Base-by-base conservation (phyloP, 2,888 invertebrate genomes). In the Hartigia nigra region DNA sequence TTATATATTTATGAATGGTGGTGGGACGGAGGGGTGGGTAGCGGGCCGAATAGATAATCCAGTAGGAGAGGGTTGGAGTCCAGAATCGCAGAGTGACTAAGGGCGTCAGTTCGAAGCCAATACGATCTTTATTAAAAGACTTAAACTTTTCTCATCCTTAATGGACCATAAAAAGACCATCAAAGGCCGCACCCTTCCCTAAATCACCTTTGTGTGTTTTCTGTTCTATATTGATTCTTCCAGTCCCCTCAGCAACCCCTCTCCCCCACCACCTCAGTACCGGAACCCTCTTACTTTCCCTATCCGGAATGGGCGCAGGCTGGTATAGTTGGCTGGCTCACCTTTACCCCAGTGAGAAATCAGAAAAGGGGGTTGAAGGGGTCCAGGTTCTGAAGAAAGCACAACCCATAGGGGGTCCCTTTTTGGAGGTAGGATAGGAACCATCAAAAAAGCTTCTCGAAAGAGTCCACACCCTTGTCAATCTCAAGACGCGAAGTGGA, bases 161-260 rank as follows among this genome's bases (percentile, higher is more conserved):
- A 83, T 83, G 82, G 81, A 78, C 77, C 79, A 77, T 82, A 81
- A 82, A 82, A 80, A 69, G 77, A 39, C 76, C 76, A 75, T 81
- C 79, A 77, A 55, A 75, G 78, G 69, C 80, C 76, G 78, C 80
- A 76, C 78, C 80, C 78, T 78, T 23, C 74, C 70, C 78, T 78
- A 72, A 78, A 80, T 78, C 70, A 76, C 74, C 72, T 75, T 72
- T 74, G 74, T 80, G 74, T 78, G 74, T 78, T 78, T 69, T 72
- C n/a, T 36, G 70, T 55, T 55, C 69, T 77, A 72, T 70, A n/a
- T 72, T 32, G 31, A 32, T 31, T 32, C 34, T 32, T 72, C 34
- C 72, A 23, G n/a, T 11, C 31, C 31, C 32, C 72, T 5, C 75
- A 37, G 12, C 35, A 74, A 39, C n/a, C 55, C 75, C 79, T 34